These are phyloP conservation scores for Lagocephalus sceleratus DNA, from an alignment of 2,797 vertebrate genomes.

Conservation along the genomic window DNA sequence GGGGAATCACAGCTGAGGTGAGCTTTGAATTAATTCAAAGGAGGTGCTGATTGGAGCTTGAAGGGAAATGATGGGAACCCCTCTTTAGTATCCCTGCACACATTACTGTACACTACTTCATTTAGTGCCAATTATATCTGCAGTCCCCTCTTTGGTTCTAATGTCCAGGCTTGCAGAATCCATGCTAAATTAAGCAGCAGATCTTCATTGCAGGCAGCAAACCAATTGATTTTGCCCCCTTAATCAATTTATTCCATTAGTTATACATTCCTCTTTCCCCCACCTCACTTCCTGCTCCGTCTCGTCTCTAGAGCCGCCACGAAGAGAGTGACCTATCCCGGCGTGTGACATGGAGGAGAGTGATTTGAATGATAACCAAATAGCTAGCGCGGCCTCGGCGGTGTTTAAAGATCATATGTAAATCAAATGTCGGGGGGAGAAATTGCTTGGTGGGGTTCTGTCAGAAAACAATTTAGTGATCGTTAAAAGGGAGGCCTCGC, in stretches of 20 bases:
- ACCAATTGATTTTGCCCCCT: conserved; percentile 89
- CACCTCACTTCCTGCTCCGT: conserved; percentile 31
- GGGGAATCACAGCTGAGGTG: conserved; percentile 70
- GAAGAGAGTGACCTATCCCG: conserved; percentile 85
- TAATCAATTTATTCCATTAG: conserved; percentile 97
- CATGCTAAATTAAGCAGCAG: conserved; percentile 89
- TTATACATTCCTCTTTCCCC: conserved; percentile 84
- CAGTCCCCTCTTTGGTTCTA: conserved; percentile 76
- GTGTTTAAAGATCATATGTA: conserved; percentile 99
- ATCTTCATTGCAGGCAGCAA: conserved; percentile 85
- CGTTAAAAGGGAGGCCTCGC: conserved; percentile 88
- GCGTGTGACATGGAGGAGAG: conserved; percentile 80
- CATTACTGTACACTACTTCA: conserved; percentile 82
- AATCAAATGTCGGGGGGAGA: conserved; percentile 89
- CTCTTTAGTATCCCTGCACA: conserved; percentile 63
- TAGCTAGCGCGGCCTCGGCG: conserved; percentile 80
- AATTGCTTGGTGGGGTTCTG: conserved; percentile 85
- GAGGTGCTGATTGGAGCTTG: conserved; percentile 51
- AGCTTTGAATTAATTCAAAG: conserved; percentile 62
- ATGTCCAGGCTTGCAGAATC: conserved; percentile 80
- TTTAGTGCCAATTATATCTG: conserved; percentile 89
- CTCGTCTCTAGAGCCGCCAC: conserved; percentile 65
- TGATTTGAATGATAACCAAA: conserved; percentile 94
- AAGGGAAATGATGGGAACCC: conserved; percentile 64
- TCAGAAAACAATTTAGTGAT: conserved; percentile 95